Percentiles rank a stretch among this genome's conserved stretches.
Conservation (phyloP, 2,888 invertebrate species). For the Mythimna albipuncta region DNA sequence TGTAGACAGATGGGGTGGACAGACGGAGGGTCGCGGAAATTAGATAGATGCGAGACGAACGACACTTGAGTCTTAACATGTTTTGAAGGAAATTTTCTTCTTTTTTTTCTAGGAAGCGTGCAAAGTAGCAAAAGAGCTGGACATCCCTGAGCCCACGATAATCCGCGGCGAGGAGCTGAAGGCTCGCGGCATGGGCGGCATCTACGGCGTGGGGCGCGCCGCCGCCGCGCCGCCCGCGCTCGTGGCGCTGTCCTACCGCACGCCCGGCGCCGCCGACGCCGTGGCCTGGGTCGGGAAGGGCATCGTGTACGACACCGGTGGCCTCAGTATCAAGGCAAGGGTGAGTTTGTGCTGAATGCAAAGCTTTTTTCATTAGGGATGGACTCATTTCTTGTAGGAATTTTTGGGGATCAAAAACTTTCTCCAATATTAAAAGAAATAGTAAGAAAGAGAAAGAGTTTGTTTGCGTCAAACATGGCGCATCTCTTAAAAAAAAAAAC, state of each 20-base stretch:
- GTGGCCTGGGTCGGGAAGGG: slow-evolving; percentile 98
- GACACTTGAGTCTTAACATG: no score
- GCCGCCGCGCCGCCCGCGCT: slow-evolving; percentile 89
- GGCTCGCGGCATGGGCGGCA: slow-evolving; percentile 95
- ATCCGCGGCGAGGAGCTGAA: slow-evolving; percentile 95
- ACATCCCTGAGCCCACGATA: slow-evolving; percentile 92
- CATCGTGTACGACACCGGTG: slow-evolving; percentile 98
- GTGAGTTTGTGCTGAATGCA: slow-evolving; percentile 78
- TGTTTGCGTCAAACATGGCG: no score
- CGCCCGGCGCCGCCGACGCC: slow-evolving; percentile 90
- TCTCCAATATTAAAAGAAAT: no score
- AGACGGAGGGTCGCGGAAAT: no score
- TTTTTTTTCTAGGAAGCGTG: slow-evolving; percentile 91
- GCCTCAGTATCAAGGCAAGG: slow-evolving; percentile 97
- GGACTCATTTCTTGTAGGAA: not conserved
- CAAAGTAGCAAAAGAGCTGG: slow-evolving; percentile 92
- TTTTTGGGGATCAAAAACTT: not conserved
- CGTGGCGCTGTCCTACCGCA: slow-evolving; percentile 92
- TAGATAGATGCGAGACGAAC: no score
- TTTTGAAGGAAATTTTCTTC: no score
- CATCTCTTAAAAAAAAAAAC: no score
- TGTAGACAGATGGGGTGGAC: no score
- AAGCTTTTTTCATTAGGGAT: slow-evolving; percentile 8
- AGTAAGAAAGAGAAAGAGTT: no score
- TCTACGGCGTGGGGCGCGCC: slow-evolving; percentile 95